Base-by-base conservation (phyloP, 1,140 invertebrate species). In the Trachymyrmex septentrionalis region DNA sequence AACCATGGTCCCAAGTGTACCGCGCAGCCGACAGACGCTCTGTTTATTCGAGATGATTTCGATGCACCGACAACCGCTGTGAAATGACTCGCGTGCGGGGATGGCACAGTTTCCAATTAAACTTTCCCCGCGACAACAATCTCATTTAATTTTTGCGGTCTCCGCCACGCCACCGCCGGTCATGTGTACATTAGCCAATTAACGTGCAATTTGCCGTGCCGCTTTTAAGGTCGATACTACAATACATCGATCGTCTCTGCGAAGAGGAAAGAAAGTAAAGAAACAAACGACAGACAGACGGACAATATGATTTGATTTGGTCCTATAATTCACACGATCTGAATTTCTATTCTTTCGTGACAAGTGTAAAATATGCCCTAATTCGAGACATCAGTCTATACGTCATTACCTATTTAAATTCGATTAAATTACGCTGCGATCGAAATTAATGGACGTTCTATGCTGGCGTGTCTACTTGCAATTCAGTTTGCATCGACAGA, bases 381-480 rank as follows among this genome's bases (percentile, higher is more conserved):
- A 75, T 86, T 88, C 71, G 53, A 50, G 19, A 72, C 27, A 30
- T 66, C 38, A 21, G 44, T 38, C n/a, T 30, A 48, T 86, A 73
- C 78, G 59, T 89, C 67, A 86, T 89, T 89, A 88, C 59, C 50
- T 89, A 88, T 88, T 88, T 87, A 88, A 89, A 89, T 88, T 86
- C 87, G 78, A 44, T 78, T 80, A 69, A 80, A 80, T 87, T 53
- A 67, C 53, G 21, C 53, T 27, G 14, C 30, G 48, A 66, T 69
- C 82, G 73, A 88, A 85, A 89, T 86, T 78, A 27, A 73, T 21
- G 34, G 21, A 19, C 72, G 69, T 80, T 86, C 69, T 80, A 80
- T 71, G 66, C 48, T 89, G 44, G 82, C 87, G 82, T 88, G 88
- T 67, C 85, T 86, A 55, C 87, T 73, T 81, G 69, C 75, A 88